phyloP scores from a whole-genome alignment of 2,113 vertebrate genomes.

The Nycticryphes semicollaris region DNA sequence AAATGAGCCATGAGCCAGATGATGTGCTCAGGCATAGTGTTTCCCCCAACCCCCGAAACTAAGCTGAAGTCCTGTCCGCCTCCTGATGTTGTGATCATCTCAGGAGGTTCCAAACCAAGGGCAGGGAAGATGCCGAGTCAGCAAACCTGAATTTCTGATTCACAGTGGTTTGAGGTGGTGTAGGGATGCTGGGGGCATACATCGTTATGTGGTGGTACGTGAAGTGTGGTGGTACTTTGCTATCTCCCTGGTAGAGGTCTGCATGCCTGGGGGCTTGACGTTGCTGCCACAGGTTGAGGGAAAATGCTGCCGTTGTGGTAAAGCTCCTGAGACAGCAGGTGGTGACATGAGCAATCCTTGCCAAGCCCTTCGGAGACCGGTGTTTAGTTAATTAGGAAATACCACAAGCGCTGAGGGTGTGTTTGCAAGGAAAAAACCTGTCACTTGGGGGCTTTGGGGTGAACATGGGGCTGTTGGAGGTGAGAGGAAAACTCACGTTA shows the following conservation, averaged over 20 bases:
- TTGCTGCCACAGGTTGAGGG: accelerated
- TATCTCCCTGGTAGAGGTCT: neutral
- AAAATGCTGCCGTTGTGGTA: neutral
- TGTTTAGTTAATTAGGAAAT: neutral
- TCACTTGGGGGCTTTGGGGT: neutral
- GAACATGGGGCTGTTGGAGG: neutral
- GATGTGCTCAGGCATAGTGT: accelerated
- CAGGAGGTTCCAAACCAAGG: neutral
- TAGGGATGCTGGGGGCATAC: neutral
- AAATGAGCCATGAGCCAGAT: neutral
- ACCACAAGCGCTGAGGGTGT: neutral
- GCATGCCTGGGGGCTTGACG: accelerated
- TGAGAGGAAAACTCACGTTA: neutral
- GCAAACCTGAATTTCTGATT: neutral
- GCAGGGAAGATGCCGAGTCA: neutral
- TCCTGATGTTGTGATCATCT: neutral
- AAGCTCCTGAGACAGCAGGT: accelerated
- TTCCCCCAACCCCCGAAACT: neutral
- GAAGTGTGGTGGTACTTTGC: neutral
- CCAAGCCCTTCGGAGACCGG: neutral
- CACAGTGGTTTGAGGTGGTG: neutral
- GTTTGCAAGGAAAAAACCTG: neutral
- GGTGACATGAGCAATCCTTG: neutral
- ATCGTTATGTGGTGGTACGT: accelerated
- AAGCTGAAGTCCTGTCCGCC: neutral